Conservation (phyloP, 2,113 vertebrate genomes). For the Atlantisia rogersi region DNA sequence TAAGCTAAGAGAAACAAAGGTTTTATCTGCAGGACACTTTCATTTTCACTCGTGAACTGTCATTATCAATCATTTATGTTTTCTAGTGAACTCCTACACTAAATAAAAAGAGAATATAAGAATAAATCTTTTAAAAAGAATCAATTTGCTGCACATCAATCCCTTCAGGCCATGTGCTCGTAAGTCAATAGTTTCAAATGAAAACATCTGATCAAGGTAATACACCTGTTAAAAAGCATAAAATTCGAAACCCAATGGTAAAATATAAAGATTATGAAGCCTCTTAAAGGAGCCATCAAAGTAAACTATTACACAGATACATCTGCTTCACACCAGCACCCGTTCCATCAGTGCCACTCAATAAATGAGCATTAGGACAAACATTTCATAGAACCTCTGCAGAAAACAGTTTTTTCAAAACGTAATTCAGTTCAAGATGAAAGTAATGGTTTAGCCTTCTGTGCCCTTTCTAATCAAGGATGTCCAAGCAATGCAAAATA, state of each 20-base stretch:
- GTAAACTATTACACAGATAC: constrained; percentile 78
- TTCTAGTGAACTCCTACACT: constrained; percentile 32
- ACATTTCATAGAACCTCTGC: constrained; percentile 61
- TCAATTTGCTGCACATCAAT: constrained; percentile 73
- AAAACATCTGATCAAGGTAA: constrained; percentile 80
- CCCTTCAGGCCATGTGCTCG: constrained; percentile 77
- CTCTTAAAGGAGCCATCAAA: constrained; percentile 81
- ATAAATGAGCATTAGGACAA: constrained; percentile 77
- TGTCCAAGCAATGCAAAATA: constrained; percentile 16
- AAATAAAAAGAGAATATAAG: constrained; percentile 71
- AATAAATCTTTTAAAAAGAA: constrained; percentile 73
- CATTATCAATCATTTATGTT: constrained; percentile 67
- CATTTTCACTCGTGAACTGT: constrained; percentile 47
- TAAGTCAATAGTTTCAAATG: constrained; percentile 82
- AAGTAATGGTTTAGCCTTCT: not conserved
- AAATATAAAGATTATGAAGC: constrained; percentile 81
- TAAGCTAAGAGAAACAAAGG: constrained; percentile 50
- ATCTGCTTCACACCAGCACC: constrained; percentile 70
- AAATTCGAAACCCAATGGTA: constrained; percentile 76
- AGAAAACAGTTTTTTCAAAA: constrained; percentile 32
- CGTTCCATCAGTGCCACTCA: constrained; percentile 72
- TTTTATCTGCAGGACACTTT: constrained; percentile 45
- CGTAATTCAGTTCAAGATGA: constrained; percentile 34
- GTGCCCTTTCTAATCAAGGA: not conserved
- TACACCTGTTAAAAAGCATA: constrained; percentile 79